Percentiles rank a stretch among this genome's conserved stretches.
These are phyloP conservation scores for Ibidorhyncha struthersii DNA, from an alignment of 2,113 vertebrate genomes.

Conservation along the genomic window DNA sequence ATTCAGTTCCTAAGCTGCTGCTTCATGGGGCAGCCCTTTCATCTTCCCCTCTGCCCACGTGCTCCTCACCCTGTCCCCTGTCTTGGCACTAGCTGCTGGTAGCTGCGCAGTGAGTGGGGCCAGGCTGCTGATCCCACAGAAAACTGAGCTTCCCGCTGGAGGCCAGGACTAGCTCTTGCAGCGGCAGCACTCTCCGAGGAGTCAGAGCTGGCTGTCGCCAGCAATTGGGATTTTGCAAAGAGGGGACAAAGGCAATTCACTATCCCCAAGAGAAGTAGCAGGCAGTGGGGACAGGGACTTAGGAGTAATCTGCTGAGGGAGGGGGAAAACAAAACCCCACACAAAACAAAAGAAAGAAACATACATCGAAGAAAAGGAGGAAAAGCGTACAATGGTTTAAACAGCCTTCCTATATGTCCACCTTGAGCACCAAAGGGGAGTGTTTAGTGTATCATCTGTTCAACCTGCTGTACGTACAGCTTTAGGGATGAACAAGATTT, in stretches of 20 bases:
- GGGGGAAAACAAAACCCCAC: no score
- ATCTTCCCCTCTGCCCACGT: not conserved
- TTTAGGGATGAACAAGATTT: not conserved
- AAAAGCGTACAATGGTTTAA: not conserved
- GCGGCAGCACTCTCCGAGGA: not conserved
- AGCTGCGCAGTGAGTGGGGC: fast-evolving
- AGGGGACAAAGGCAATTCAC: not conserved
- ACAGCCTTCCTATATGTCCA: not conserved
- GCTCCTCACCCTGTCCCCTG: not conserved
- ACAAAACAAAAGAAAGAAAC: not conserved
- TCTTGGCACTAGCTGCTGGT: fast-evolving
- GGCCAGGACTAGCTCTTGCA: not conserved
- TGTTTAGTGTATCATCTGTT: not conserved
- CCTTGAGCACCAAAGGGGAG: not conserved
- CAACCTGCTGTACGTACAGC: fast-evolving
- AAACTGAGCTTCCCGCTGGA: not conserved
- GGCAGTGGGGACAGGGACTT: not conserved
- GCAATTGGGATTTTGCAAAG: not conserved
- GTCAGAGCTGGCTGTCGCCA: not conserved
- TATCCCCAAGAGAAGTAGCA: not conserved
- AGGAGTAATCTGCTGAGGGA: not conserved
- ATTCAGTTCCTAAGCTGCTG: not conserved
- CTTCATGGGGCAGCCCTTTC: not conserved
- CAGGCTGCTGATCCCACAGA: not conserved
- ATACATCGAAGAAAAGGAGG: not conserved